Evolutionary conservation across 2,797 vertebrate genomes (phyloP), one percentile per base, ranked within the genome.

Genomic region (Fistularia commersonii): DNA sequence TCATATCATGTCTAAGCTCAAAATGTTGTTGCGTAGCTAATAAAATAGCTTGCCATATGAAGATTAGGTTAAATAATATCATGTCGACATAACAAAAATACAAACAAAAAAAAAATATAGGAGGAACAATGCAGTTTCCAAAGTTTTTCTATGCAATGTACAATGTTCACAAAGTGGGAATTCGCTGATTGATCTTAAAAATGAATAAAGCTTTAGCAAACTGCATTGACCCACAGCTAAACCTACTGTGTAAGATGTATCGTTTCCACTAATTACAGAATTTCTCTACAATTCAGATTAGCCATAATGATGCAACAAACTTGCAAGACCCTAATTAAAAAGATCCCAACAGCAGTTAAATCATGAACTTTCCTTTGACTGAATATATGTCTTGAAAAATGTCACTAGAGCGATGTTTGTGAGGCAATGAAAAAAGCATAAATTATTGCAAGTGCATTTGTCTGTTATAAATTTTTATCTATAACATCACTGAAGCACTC

Each of bases 281-380:
- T 76, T 83, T 80, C 66, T 72, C 48, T 66, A 82, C 78, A 74
- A 83, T 82, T 60, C 66, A 66, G 71, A 77, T 69, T 61, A 74
- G 68, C 57, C 32, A 65, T 61, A 62, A 54, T 88, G 82, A 88
- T 79, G 84, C 81, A 88, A 86, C 51, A 53, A 73, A 83, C 56
- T 71, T 74, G 84, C 79, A 88, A 87, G 65, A 63, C 38, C 40
- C 74, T 80, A 83, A 87, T 87, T 87, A 86, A 82, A 76, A 80
- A 54, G 55, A 73, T 54, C 55, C 66, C 65, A 70, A 72, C 45
- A 76, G 79, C 76, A 74, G 66, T 66, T 51, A 71, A 72, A 49
- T 54, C 47, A 50, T 61, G 48, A 73, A 76, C 76, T 67, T 54
- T 56, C 31, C 51, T 48, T 34, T 35, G 37, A 79, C 71, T 83